Conservation (phyloP, 1,140 invertebrate genomes). For the Scaptomyza pallida region DNA sequence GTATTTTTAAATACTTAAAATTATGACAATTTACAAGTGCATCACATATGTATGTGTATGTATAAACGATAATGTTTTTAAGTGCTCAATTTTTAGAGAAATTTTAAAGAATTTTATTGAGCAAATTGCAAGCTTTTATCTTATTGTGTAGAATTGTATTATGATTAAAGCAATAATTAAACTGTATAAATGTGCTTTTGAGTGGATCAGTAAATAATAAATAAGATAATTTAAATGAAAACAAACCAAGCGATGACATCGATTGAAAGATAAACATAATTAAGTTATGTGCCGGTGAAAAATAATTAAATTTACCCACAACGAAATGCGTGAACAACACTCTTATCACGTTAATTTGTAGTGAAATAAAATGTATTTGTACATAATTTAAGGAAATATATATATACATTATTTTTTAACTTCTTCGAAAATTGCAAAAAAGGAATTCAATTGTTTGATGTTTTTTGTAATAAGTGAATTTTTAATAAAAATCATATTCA, state of each 20-base stretch:
- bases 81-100: not conserved
- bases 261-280: not conserved
- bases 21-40: not conserved
- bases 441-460: too few relatives aligned
- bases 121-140: not conserved
- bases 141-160: conserved; percentile 22
- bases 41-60: not conserved
- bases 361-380: not conserved
- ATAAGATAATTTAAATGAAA: conserved; percentile 11
- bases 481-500: too few relatives aligned
- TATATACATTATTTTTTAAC: not conserved
- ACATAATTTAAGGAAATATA: not conserved
- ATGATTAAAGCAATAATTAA: conserved; percentile 33
- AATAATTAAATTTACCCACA: not conserved
- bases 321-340: not conserved
- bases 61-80: not conserved
- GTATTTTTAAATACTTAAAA: conserved; percentile 1
- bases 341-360: not conserved
- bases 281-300: not conserved
- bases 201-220: conserved; percentile 45
- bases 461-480: too few relatives aligned
- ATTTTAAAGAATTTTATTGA: not conserved
- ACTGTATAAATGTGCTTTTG: conserved; percentile 61
- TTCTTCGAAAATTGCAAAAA: not conserved
- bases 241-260: not conserved